Base-by-base conservation (phyloP, 2,113 vertebrate genomes). In the Ceyx melanurus region DNA sequence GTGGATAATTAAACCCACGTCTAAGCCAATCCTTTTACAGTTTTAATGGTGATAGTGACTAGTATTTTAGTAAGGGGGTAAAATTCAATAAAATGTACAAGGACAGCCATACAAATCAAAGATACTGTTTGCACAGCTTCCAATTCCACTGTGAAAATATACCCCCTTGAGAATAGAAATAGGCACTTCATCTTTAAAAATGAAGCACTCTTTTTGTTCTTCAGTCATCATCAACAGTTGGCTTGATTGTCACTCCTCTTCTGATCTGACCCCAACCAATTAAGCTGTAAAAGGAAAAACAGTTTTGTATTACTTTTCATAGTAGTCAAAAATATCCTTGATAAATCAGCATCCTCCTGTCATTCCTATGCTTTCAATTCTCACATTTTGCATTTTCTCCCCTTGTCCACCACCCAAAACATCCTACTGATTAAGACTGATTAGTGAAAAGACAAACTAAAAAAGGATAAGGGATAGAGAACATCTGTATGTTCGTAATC, bases 221-320 rank as follows among this genome's bases (percentile, higher is more conserved):
- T 99, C 98, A 99, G 97, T 99, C 99, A 35, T 99, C 99, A 76
- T 99, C 99, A 89, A 99, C 98, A 18, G 99, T 99, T 79, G 99
- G 99, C 86, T 99, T 99, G 97, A 99, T 99, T 97, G 99, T 99
- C 95, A 99, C 99, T 93, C 99, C 99, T 98, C 99, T 99, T 97
- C 99, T 98, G 97, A 99, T 99, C 95, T 99, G 99, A 73, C 99
- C 99, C 99, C 99, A 99, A 76, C 99, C 99, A 97, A 99, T 99
- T 96, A 99, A 98, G 97, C 99, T 99, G 96, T 42, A 88, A 97
- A 96, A 89, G 79, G 29, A 96, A 91, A 94, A 96, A 12, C 29
- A 29, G 26, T 22, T 65, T 68, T 70, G 1, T 35, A 20, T 91
- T 83, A 92, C 19, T 86, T 88, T 56, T 43, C 72, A 42, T 6